Percentiles rank a stretch among this genome's conserved stretches.
phyloP scores from a whole-genome alignment of 2,113 vertebrate genomes.

The Semnornis frantzii region DNA sequence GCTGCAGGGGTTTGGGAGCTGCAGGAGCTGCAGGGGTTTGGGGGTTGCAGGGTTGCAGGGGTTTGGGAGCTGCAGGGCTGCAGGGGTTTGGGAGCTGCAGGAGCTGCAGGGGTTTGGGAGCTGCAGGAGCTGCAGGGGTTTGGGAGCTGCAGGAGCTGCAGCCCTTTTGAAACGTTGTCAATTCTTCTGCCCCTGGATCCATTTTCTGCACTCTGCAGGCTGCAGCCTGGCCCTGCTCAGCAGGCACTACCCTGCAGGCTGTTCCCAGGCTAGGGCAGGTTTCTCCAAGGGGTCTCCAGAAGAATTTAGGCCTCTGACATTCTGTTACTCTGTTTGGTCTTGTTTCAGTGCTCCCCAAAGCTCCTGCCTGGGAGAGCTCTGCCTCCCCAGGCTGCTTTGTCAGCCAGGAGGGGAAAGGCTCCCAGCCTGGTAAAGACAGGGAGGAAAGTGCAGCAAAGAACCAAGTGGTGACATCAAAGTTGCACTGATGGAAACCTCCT shows the following conservation, averaged over 20 bases:
- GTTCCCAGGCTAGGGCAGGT: background rate
- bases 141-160: too few relatives aligned
- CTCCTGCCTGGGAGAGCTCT: constrained; percentile 11
- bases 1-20: too few relatives aligned
- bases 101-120: too few relatives aligned
- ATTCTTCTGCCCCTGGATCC: too few relatives aligned
- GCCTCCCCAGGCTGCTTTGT: background rate
- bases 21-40: too few relatives aligned
- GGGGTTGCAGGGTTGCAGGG: too few relatives aligned
- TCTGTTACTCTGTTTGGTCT: constrained; percentile 48
- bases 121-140: too few relatives aligned
- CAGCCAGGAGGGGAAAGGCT: background rate
- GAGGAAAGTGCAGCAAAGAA: background rate
- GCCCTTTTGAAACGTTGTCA: too few relatives aligned
- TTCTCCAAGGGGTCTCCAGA: background rate
- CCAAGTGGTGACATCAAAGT: constrained; percentile 56
- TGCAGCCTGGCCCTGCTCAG: background rate
- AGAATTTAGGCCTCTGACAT: background rate
- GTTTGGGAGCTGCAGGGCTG: too few relatives aligned
- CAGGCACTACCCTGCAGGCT: background rate
- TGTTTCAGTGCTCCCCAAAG: constrained; percentile 31
- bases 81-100: too few relatives aligned
- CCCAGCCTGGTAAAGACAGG: background rate
- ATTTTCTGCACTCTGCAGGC: background rate
- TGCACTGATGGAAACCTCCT: constrained; percentile 32